Evolutionary conservation across 2,888 invertebrate species (phyloP), one percentile per base, ranked within the genome.

Genomic region (Taenaris catops): DNA sequence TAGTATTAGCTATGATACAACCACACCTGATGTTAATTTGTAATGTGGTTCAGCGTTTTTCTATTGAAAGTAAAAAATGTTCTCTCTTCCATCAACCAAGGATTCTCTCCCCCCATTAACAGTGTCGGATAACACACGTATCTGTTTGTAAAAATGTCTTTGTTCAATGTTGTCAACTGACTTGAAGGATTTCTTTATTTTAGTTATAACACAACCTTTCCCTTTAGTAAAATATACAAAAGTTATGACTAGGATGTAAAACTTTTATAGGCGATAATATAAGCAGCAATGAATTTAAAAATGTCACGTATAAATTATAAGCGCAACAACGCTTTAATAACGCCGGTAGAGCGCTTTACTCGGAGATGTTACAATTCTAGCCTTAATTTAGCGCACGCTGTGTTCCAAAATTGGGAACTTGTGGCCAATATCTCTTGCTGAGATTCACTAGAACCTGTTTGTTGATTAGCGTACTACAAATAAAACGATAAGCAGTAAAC

Each of bases 271-370:
- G n/a, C 7, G 19, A 21, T 25, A 29, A 38, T 38, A 38, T 34
- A 26, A 38, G 20, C 23, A 16, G 41, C 44, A 23, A 41, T 43
- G 31, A 34, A 38, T 38, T 46, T 36, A 44, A 40, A 44, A 36
- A 38, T 34, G 35, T 38, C 35, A 36, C 24, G 29, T 38, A 34
- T 41, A 41, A 45, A 45, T 47, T 47, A 41, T 42, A 21, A 41
- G 34, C 29, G 31, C 28, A 44, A 48, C 31, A 41, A 33, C 27
- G 31, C 37, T 48, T 42, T 48, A 48, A 42, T 48, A 48, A 41
- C 43, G 38, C 33, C 25, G 18, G 20, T 35, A 31, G 34, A 39
- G 39, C 20, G 35, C 34, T 39, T 37, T 26, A 43, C 40, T 31
- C 36, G 25, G 39, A 35, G 43, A 44, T 38, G 41, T 38, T 38